These are phyloP conservation scores for Eucidaris tribuloides DNA, from an alignment of 35 echinoderm and acorn worm genomes.

Conservation along the genomic window DNA sequence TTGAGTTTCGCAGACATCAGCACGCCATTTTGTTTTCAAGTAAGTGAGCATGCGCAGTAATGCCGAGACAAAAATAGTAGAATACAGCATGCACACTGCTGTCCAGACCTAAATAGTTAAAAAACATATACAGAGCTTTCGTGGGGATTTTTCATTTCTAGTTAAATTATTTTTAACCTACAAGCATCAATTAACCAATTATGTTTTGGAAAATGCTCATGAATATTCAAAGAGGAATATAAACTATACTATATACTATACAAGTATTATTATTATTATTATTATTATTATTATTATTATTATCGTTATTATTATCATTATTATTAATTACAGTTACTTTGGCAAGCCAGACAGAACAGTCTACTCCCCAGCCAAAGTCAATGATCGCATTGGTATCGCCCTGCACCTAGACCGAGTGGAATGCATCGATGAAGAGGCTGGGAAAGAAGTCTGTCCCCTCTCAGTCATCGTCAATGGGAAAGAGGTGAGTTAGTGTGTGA, in stretches of 20 bases:
- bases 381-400: slow-evolving; percentile 41
- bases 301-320: background rate
- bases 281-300: background rate
- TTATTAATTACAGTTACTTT: background rate
- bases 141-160: background rate
- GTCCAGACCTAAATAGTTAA: too few species aligned
- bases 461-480: slow-evolving; percentile 56
- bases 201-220: background rate
- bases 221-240: background rate
- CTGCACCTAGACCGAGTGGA: slow-evolving; percentile 54
- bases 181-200: background rate
- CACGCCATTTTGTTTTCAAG: too few species aligned
- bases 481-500: too few species aligned
- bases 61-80: too few species aligned
- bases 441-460: slow-evolving; percentile 28
- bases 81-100: too few species aligned
- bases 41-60: too few species aligned
- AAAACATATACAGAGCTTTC: too few species aligned
- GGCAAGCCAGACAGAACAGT: slow-evolving; percentile 7
- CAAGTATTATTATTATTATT: background rate
- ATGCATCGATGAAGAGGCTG: slow-evolving; percentile 6
- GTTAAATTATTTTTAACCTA: background rate
- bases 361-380: background rate
- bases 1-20: too few species aligned
- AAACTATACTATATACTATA: background rate